These are phyloP conservation scores for Notolepis coatsorum DNA, from an alignment of 2,797 vertebrate genomes.

Conservation along the genomic window DNA sequence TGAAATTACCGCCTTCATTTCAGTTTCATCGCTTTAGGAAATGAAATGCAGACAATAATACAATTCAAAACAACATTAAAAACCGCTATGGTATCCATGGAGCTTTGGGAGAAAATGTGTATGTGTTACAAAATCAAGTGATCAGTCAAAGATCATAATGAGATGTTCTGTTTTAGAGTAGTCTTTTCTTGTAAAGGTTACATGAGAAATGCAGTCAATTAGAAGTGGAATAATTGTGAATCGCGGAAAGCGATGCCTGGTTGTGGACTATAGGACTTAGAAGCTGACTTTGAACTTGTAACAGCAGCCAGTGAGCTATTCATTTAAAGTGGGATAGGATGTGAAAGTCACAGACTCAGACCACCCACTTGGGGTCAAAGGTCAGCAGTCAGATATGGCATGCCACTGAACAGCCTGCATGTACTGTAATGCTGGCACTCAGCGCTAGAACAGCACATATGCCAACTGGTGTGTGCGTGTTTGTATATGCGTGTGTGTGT, in stretches of 20 bases:
- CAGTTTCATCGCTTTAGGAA: background rate
- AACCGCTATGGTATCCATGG: too few relatives aligned
- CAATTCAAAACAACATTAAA: background rate
- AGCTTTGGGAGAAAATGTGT: background rate
- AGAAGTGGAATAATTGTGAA: background rate
- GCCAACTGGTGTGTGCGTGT: conserved; percentile 39
- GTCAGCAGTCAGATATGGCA: conserved; percentile 22
- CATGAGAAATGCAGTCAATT: background rate
- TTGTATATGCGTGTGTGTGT: conserved; percentile 6
- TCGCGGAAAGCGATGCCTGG: background rate
- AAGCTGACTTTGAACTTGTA: conserved; percentile 2
- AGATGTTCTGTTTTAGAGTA: too few relatives aligned
- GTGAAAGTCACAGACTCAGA: conserved; percentile 1
- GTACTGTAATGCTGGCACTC: conserved; percentile 18
- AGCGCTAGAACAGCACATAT: conserved; percentile 17
- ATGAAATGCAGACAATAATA: background rate
- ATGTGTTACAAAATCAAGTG: too few relatives aligned
- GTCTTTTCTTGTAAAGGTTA: background rate
- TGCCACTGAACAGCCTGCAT: conserved; percentile 13
- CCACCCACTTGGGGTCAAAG: conserved; percentile 28
- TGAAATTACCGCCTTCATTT: conserved; percentile 12
- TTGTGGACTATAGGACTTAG: too few relatives aligned
- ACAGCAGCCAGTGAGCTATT: background rate
- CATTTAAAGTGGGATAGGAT: background rate
- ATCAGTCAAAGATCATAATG: too few relatives aligned